These are phyloP conservation scores for Polypterus senegalus DNA, from an alignment of 2,113 vertebrate genomes.

Conservation along the genomic window DNA sequence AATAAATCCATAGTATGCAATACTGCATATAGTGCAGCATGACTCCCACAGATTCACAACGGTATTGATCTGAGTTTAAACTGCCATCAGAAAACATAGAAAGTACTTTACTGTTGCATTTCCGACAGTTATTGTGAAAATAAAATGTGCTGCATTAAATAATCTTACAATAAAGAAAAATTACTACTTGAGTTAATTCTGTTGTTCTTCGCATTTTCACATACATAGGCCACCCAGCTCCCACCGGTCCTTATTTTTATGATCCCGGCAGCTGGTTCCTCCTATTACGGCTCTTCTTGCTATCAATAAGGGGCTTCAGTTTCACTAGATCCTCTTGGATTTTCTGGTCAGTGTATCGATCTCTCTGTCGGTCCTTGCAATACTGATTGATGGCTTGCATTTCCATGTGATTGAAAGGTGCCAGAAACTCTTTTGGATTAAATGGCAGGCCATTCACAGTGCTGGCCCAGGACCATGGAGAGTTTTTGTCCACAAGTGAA, in stretches of 20 bases:
- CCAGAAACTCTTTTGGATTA: conserved; percentile 73
- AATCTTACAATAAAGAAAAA: no score
- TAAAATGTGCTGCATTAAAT: no score
- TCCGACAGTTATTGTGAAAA: no score
- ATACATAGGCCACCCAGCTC: no score
- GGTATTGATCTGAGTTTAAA: no score
- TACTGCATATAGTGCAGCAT: no score
- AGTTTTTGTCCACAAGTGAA: conserved; percentile 67
- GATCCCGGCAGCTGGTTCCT: conserved; percentile 70
- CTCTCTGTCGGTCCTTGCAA: conserved; percentile 82
- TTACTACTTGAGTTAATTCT: no score
- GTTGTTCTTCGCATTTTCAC: no score
- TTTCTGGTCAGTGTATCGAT: conserved; percentile 45
- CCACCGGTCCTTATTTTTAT: conserved; percentile 19
- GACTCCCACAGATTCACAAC: no score
- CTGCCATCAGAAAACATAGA: no score
- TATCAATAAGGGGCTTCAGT: conserved; percentile 81
- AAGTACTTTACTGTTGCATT: no score
- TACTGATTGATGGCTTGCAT: conserved; percentile 82
- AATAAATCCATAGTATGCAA: no score
- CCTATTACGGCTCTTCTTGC: conserved; percentile 83
- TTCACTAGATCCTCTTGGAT: conserved; percentile 83
- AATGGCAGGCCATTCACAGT: conserved; percentile 49
- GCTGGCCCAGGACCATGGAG: conserved; percentile 72
- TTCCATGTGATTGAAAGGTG: conserved; percentile 72